Percentiles rank a stretch among this genome's conserved stretches.
phyloP scores from a whole-genome alignment of 2,797 vertebrate species.

The Rhodeus uyekii region DNA sequence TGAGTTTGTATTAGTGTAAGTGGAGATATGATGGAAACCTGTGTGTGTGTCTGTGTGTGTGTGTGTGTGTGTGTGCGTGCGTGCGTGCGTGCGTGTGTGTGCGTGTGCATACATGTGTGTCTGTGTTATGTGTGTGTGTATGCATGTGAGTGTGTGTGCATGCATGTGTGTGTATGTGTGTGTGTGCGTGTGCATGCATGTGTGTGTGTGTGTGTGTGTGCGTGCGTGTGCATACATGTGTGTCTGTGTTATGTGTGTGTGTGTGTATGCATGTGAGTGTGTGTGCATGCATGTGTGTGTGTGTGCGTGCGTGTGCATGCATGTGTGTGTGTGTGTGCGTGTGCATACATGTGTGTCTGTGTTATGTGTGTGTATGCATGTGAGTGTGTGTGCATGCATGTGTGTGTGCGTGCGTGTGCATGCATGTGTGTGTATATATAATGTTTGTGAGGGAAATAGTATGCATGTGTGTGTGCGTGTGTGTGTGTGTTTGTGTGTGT shows the following conservation, averaged over 20 bases:
- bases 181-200: neutral
- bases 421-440: neutral
- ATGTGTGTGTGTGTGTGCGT: slow-evolving; percentile 4
- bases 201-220: neutral
- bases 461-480: neutral
- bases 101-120: neutral
- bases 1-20: neutral
- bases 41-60: slow-evolving; percentile 3
- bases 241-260: slow-evolving; percentile 4
- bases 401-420: neutral
- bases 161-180: neutral
- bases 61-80: slow-evolving; percentile 17
- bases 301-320: slow-evolving; percentile 29
- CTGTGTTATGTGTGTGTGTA: slow-evolving; percentile 8
- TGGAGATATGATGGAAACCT: neutral
- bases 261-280: neutral
- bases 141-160: neutral
- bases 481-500: neutral
- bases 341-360: neutral
- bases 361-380: slow-evolving; percentile 17
- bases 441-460: neutral
- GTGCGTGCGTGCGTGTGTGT: neutral
- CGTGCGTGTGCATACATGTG: neutral
- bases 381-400: slow-evolving; percentile 7
- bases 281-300: neutral